A percentile compares a stretch with the other conserved stretches of the same genome.
Conservation (phyloP, 2,113 vertebrate species). For the Pelvicachromis taeniatus region DNA sequence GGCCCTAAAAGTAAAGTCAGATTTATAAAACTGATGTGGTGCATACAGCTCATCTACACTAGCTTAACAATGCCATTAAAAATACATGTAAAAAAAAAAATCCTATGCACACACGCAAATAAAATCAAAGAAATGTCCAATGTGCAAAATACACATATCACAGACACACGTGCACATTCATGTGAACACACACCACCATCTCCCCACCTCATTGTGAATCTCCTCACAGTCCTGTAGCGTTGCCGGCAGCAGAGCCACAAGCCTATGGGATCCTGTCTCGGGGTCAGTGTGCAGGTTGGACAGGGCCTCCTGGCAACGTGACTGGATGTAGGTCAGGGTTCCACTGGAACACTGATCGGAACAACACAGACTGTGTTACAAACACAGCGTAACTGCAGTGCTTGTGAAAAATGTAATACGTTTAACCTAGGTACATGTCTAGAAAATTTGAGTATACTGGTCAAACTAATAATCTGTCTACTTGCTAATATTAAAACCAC, state of each 20-base stretch:
- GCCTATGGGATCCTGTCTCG: conserved; percentile 64
- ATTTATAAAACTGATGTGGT: background rate
- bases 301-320: conserved; percentile 81
- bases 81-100: background rate
- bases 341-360: conserved; percentile 82
- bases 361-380: background rate
- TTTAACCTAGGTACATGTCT: background rate
- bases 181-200: background rate
- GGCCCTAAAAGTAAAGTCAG: background rate
- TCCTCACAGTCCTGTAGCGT: conserved; percentile 85
- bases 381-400: background rate
- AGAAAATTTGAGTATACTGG: background rate
- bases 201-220: conserved; percentile 93
- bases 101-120: background rate
- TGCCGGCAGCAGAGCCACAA: conserved; percentile 78
- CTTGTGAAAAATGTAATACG: background rate
- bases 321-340: conserved; percentile 88
- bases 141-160: background rate
- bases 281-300: conserved; percentile 78
- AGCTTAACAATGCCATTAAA: background rate
- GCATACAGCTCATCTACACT: background rate
- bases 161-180: background rate
- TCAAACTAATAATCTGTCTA: background rate
- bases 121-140: background rate
- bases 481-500: background rate